Evolutionary conservation across 2,113 vertebrate species (phyloP).

Genomic region (Neodontobutis hainanensis): DNA sequence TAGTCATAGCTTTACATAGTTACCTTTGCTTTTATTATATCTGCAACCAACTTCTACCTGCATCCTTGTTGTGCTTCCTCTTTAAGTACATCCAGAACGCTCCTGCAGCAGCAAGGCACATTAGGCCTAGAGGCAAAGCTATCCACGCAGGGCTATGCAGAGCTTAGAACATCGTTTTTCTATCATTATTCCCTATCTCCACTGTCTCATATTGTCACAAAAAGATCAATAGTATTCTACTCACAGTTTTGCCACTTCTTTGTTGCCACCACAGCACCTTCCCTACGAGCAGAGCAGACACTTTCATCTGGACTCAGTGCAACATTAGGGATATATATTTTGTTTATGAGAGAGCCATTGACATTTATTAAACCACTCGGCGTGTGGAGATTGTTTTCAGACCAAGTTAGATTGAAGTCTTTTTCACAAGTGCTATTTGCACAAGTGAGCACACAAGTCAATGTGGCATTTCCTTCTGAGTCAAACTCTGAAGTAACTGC

Average conservation of each 20-base stretch:
- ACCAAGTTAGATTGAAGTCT: constrained; percentile 61
- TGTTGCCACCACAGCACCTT: constrained; percentile 37
- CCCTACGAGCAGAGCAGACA: constrained; percentile 48
- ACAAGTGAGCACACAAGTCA: constrained; percentile 63
- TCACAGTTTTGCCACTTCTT: constrained; percentile 48
- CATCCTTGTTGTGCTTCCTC: constrained; percentile 38
- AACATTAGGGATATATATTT: constrained; percentile 27
- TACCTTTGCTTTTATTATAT: background rate
- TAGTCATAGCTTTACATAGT: background rate
- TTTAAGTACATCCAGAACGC: constrained; percentile 31
- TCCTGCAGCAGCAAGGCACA: constrained; percentile 25
- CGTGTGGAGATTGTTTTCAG: constrained; percentile 2
- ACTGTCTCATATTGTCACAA: background rate
- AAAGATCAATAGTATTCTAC: background rate
- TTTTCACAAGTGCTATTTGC: constrained; percentile 33
- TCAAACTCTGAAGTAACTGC: constrained; percentile 42
- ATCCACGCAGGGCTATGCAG: constrained; percentile 29
- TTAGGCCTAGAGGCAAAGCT: constrained; percentile 22
- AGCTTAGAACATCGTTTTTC: constrained; percentile 12
- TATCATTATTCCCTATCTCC: background rate
- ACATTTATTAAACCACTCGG: background rate
- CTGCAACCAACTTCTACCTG: constrained; percentile 22
- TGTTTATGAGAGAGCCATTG: constrained; percentile 26
- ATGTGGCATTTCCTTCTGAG: constrained; percentile 29
- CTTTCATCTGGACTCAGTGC: constrained; percentile 9